Evolutionary conservation across 2,797 vertebrate genomes (phyloP), one percentile per base, ranked within the genome.

Genomic region (Thripadectes ignobilis): DNA sequence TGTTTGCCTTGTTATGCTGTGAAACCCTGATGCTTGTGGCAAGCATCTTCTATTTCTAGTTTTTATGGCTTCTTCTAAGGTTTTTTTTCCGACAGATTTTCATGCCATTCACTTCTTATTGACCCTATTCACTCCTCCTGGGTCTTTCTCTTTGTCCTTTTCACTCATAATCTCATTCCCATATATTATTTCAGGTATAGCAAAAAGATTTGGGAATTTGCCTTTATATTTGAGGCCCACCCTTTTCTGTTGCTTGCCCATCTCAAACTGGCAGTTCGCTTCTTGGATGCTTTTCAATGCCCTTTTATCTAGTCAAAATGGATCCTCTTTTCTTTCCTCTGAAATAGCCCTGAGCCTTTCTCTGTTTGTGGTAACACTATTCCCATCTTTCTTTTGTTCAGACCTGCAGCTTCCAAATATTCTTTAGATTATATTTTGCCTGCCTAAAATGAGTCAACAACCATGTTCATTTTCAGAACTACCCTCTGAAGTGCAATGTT

Each of bases 401-500:
- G 77, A 71, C 65, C 36, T 83, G 79, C 69, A 92, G 7, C 55
- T 92, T 96, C 54, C 36, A 66, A 81, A 85, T 91, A 49, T 80
- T 63, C 51, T 83, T 91, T 77, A 66, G 65, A 65, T 89, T 89
- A 17, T 73, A 73, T 91, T 94, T 91, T 24, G 3, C 22, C 76
- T 73, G 79, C 76, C 69, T 86, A 62, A 84, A 83, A 78, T 66
- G 63, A 54, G 48, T 93, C 79, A 79, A 30, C 63, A 79, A 48
- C 63, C 57, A n/a, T 6, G 9, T 61, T 95, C 55, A n/a, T 93
- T 94, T 91, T 66, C 76, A 74, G 79, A 96, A 95, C 76, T 69
- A 52, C 52, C 41, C 93, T 88, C 89, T 1, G 7, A 91, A 94
- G 92, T 90, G 73, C 89, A 91, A 86, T 96, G 89, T 96, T 93